These are phyloP conservation scores for Zaprionus inermis DNA, from an alignment of 1,140 invertebrate genomes.

Conservation along the genomic window DNA sequence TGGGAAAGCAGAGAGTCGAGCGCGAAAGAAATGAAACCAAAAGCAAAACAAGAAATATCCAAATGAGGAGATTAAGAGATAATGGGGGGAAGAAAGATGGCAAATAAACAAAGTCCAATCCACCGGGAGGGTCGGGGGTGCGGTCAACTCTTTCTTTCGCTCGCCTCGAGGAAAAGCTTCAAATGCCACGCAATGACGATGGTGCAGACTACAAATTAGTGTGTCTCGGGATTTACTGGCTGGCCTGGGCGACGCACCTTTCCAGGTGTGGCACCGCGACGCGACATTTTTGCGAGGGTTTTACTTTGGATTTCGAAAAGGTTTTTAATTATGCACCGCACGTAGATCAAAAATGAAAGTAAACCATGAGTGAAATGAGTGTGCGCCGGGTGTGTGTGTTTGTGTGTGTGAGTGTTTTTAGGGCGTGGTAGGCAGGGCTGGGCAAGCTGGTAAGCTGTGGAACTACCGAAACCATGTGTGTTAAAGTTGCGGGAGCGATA, in stretches of 20 bases:
- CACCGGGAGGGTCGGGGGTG: too few relatives aligned
- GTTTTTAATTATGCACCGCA: slow-evolving; percentile 73
- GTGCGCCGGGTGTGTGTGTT: slow-evolving; percentile 13
- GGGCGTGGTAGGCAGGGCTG: slow-evolving; percentile 9
- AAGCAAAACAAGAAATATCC: slow-evolving; percentile 9
- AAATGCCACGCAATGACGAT: neutral
- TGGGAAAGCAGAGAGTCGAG: slow-evolving; percentile 53
- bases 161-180: neutral
- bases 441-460: neutral
- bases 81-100: neutral
- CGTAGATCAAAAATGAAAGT: slow-evolving; percentile 79
- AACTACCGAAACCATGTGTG: neutral
- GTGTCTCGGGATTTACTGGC: slow-evolving; percentile 10
- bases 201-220: slow-evolving; percentile 62
- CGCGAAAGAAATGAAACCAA: slow-evolving; percentile 30
- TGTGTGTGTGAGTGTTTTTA: slow-evolving; percentile 14
- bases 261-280: neutral
- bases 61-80: neutral
- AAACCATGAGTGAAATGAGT: slow-evolving; percentile 69
- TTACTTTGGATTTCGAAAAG: slow-evolving; percentile 2
- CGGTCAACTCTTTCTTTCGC: slow-evolving; percentile 4
- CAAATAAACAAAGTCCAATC: slow-evolving; percentile 5
- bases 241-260: slow-evolving; percentile 1
- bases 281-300: slow-evolving; percentile 2
- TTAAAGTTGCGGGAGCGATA: neutral